Conservation (phyloP, 2,888 invertebrate species). For the Euproctis similis region DNA sequence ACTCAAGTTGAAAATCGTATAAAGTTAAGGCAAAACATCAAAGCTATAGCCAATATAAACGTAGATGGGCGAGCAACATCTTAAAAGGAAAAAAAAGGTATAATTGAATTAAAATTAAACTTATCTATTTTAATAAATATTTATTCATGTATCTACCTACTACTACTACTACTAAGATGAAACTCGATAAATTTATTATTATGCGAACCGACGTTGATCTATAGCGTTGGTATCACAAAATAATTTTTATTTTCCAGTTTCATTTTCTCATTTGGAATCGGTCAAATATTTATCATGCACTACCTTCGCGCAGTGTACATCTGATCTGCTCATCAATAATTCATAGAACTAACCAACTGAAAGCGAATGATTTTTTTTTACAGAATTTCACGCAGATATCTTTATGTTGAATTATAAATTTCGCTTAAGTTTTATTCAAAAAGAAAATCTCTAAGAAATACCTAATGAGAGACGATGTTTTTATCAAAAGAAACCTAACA, state of each 20-base stretch:
- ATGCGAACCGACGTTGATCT: conserved; percentile 1
- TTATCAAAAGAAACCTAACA: too few species aligned
- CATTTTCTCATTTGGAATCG: not conserved
- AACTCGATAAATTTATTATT: not conserved
- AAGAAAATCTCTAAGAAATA: too few species aligned
- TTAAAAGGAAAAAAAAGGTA: conserved; percentile 18
- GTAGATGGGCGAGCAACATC: conserved; percentile 15
- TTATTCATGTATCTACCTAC: not conserved
- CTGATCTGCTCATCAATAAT: conserved; percentile 3
- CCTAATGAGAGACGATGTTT: too few species aligned
- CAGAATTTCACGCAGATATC: conserved; percentile 10
- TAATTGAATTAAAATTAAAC: conserved; percentile 21
- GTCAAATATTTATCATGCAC: too few species aligned
- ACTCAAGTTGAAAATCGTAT: conserved; percentile 53
- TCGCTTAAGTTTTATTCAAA: conserved; percentile 45
- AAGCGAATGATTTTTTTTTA: conserved; percentile 6
- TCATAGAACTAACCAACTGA: conserved; percentile 5
- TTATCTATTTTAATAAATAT: not conserved
- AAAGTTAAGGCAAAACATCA: conserved; percentile 45
- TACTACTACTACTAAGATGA: not conserved
- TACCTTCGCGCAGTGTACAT: not conserved
- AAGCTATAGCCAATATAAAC: conserved; percentile 36
- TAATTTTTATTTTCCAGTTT: not conserved
- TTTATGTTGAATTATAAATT: conserved; percentile 32
- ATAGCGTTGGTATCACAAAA: not conserved